These are phyloP conservation scores for Megaceryle torquata DNA, from an alignment of 2,113 vertebrate species.

Conservation along the genomic window DNA sequence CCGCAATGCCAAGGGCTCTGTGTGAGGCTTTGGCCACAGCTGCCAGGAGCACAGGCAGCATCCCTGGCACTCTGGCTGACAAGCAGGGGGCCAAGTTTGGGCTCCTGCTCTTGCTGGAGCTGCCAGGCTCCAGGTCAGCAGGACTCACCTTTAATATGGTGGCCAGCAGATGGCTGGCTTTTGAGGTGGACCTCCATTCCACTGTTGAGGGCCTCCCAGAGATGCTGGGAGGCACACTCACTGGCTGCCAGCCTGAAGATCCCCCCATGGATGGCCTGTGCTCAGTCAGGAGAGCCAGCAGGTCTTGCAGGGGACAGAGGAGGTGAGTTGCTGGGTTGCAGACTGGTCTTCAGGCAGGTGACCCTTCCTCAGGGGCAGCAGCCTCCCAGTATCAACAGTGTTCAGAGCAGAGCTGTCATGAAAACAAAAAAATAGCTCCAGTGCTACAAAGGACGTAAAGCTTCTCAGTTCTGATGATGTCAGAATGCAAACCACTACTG, in stretches of 20 bases:
- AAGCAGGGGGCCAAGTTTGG: neutral
- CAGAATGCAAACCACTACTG: no score
- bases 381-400: no score
- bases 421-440: no score
- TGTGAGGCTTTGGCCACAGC: neutral
- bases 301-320: neutral
- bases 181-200: neutral
- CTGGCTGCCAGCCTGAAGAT: neutral
- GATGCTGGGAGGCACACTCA: neutral
- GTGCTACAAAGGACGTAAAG: no score
- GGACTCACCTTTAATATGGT: neutral
- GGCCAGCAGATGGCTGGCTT: neutral
- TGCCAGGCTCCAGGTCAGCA: neutral
- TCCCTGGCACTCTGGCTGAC: neutral
- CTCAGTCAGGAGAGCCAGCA: neutral
- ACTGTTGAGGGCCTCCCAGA: neutral
- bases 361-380: no score
- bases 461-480: no score
- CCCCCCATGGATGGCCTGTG: neutral
- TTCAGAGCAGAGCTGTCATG: no score
- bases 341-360: no score
- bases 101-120: neutral
- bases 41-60: neutral
- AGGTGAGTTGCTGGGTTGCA: neutral
- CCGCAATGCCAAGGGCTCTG: neutral